These are phyloP conservation scores for Monomorium pharaonis DNA, from an alignment of 1,140 invertebrate species.

Conservation along the genomic window DNA sequence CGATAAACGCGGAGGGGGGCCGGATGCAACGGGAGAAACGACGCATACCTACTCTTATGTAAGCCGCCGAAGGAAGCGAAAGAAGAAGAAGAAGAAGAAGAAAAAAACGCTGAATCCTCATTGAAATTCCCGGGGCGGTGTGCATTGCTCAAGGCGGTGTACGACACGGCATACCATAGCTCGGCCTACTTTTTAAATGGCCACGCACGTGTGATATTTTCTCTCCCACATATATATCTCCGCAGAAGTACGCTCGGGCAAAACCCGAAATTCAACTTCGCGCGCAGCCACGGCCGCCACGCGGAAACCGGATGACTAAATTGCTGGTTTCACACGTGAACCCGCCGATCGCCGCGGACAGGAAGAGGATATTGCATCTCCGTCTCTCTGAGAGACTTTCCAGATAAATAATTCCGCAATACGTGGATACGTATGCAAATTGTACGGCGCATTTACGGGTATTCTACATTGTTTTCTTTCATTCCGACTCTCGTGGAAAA, in stretches of 20 bases:
- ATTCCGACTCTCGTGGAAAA: background rate
- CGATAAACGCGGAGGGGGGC: background rate
- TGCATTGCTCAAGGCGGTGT: conserved; percentile 22
- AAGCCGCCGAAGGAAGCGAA: background rate
- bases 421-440: background rate
- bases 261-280: conserved; percentile 13
- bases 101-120: conserved; percentile 18
- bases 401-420: background rate
- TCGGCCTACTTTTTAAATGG: conserved; percentile 40
- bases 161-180: background rate
- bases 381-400: background rate
- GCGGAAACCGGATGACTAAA: background rate
- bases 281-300: background rate
- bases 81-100: too few relatives aligned
- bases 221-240: conserved; percentile 23
- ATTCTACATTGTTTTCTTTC: background rate
- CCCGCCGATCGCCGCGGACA: background rate
- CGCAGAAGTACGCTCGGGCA: background rate
- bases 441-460: background rate
- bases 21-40: conserved; percentile 10
- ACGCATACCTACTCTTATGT: background rate
- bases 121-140: conserved; percentile 32
- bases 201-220: background rate
- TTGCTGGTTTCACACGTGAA: conserved; percentile 5
- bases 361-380: background rate